Evolutionary conservation across 64 coral and sea anemone species (phyloP), one percentile per base, ranked within the genome.

Genomic region (Montipora capricornis): DNA sequence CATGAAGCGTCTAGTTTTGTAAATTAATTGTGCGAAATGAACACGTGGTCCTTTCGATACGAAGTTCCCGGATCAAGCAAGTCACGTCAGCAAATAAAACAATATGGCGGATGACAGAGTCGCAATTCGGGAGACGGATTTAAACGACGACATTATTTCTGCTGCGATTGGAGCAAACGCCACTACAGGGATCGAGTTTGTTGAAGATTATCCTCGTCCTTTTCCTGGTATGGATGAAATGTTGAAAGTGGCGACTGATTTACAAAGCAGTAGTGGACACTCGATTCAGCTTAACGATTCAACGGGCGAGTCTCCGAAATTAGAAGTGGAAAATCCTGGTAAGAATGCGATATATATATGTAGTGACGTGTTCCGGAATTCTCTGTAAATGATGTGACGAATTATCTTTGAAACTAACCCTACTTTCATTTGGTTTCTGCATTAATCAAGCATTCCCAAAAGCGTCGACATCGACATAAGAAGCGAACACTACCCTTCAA

Each of bases 181-280:
- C 75, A 98, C 89, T 26, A 94, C 96, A 46, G 83, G 78, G 49
- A 89, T 98, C 75, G 89, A 94, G 89, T 91, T 95, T 84, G 89
- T 79, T 29, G 96, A 95, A 88, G 93, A 98, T 12, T 89, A 95
- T 24, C 80, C 96, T 14, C 77, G 80, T 45, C 91, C 92, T 79
- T 88, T 98, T 46, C 96, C 96, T 53, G 93, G 82, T 9, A 98
- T 98, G 93, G 96, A 98, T 29, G 96, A 98, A 95, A 98, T 98
- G 93, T 66, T 98, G 7, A 98, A 98, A 71, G 93, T 98, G 55
- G 96, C 96, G 15, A 98, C 96, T 12, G 96, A 98, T 77, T 88
- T 98, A 69, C 96, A 97, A 82, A 84, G 77, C 7, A 78, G 83
- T 80, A 14, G 79, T 80, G 20, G 79, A 67, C 83, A 71, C 75